phyloP scores from a whole-genome alignment of 2,888 invertebrate species.

The Graphium colonna region DNA sequence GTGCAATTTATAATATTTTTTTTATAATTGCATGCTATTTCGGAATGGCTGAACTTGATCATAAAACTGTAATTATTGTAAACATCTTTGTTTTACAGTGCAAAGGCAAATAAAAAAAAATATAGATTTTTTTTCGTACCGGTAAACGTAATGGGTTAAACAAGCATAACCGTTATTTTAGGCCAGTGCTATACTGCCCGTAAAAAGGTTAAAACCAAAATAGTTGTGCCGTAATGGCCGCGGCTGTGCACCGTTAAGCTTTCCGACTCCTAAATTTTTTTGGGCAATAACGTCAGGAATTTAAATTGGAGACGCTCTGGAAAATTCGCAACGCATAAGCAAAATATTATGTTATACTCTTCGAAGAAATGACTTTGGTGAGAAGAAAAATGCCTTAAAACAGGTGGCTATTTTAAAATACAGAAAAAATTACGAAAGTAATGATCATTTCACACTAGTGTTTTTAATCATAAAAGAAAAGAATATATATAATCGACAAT shows the following conservation, averaged over 20 bases:
- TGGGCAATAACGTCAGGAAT: background rate
- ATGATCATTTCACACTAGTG: no score
- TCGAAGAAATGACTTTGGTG: background rate
- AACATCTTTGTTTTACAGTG: no score
- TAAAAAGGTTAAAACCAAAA: constrained; percentile 8
- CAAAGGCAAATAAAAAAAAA: no score
- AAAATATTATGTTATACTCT: background rate
- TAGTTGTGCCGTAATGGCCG: background rate
- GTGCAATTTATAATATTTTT: no score
- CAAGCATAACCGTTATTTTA: constrained; percentile 1
- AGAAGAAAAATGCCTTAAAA: background rate
- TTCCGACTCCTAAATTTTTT: background rate
- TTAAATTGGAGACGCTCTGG: background rate
- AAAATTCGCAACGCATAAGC: background rate
- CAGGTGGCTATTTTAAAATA: background rate
- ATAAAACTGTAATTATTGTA: no score
- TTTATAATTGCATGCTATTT: no score
- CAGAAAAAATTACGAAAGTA: background rate
- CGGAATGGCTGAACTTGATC: no score
- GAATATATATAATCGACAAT: no score
- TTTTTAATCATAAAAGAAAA: no score
- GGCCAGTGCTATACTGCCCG: background rate
- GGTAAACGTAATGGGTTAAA: background rate
- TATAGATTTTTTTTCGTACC: background rate
- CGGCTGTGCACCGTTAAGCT: constrained; percentile 1